A percentile compares a stretch with the other conserved stretches of the same genome.
These are phyloP conservation scores for Rhagophthalmus giganteus DNA, from an alignment of 2,888 invertebrate species.

Conservation along the genomic window DNA sequence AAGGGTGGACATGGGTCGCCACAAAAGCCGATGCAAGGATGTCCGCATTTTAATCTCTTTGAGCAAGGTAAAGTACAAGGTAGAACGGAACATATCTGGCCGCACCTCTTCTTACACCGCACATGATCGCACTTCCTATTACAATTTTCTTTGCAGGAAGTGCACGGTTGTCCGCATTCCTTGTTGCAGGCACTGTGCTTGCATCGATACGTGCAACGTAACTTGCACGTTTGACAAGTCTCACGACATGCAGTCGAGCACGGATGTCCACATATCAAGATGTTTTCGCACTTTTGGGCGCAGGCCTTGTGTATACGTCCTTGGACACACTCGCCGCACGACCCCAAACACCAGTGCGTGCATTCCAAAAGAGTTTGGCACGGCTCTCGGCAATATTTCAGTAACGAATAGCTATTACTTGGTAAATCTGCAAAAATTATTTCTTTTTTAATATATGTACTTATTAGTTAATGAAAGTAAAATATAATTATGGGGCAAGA, in stretches of 20 bases:
- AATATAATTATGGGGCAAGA: too few species aligned
- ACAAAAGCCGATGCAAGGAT: constrained; percentile 71
- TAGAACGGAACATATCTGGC: constrained; percentile 54
- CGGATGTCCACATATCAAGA: constrained; percentile 66
- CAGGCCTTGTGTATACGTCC: constrained; percentile 66
- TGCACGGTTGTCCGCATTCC: constrained; percentile 55
- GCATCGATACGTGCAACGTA: constrained; percentile 58
- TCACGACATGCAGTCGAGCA: constrained; percentile 61
- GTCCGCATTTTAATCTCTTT: constrained; percentile 58
- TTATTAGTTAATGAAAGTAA: too few species aligned
- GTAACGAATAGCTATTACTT: constrained; percentile 39
- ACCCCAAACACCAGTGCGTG: constrained; percentile 59
- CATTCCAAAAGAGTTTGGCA: constrained; percentile 57
- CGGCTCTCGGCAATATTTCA: constrained; percentile 54
- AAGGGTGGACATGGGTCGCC: constrained; percentile 70
- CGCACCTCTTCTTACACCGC: constrained; percentile 57
- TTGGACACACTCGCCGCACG: constrained; percentile 61
- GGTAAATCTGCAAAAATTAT: too few species aligned
- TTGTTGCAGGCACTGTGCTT: constrained; percentile 59
- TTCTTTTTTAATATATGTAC: too few species aligned
- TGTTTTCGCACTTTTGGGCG: constrained; percentile 58
- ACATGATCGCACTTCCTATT: constrained; percentile 56
- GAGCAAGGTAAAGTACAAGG: constrained; percentile 57
- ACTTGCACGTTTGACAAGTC: constrained; percentile 62
- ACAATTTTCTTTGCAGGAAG: constrained; percentile 48